Percentiles rank a stretch among this genome's conserved stretches.
Evolutionary conservation across 2,113 vertebrate genomes (phyloP).

Genomic region (Hippocampus barbouri): DNA sequence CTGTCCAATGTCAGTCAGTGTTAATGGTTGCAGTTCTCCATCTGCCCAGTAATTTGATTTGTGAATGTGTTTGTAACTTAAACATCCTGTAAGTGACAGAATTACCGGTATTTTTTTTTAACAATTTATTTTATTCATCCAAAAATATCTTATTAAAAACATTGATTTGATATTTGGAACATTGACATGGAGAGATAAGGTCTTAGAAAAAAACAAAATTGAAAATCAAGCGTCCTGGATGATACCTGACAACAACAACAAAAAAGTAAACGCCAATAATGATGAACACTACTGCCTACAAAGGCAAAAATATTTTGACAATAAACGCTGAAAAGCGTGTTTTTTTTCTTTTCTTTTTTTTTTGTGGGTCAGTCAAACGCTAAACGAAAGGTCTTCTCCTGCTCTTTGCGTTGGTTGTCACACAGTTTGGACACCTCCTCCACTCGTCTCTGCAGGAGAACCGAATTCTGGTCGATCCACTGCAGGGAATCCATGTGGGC

Average conservation of each 20-base stretch:
- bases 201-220: conserved; percentile 29
- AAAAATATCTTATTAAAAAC: conserved; percentile 10
- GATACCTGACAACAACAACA: neutral
- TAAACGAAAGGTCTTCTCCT: conserved; percentile 87
- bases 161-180: conserved; percentile 47
- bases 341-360: neutral
- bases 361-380: conserved; percentile 72
- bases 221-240: conserved; percentile 30
- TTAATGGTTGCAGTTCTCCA: too few species aligned
- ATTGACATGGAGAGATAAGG: conserved; percentile 24
- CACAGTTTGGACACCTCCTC: conserved; percentile 90
- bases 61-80: too few species aligned
- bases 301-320: neutral
- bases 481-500: conserved; percentile 97
- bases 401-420: conserved; percentile 89
- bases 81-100: too few species aligned
- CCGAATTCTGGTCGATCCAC: conserved; percentile 96
- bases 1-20: too few species aligned
- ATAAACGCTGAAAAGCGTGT: neutral
- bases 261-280: conserved; percentile 7
- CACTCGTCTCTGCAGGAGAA: conserved; percentile 88
- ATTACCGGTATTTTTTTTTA: too few species aligned
- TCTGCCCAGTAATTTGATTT: too few species aligned
- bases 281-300: neutral
- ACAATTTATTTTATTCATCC: neutral